Evolutionary conservation across 2,888 invertebrate genomes (phyloP).

Genomic region (Caenorhabditis becei): DNA sequence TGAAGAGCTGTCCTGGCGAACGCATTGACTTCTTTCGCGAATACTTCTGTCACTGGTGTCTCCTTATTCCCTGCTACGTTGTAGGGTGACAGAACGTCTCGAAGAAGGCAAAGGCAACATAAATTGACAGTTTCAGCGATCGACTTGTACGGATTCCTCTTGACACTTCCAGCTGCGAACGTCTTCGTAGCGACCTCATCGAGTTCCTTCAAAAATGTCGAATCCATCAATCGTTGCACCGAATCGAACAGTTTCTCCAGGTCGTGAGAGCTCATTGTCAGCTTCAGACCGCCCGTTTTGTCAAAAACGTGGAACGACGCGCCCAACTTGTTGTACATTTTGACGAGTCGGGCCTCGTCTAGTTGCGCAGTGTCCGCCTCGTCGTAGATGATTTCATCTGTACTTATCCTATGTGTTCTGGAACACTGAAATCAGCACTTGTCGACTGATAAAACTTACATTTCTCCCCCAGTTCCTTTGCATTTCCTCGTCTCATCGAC

Average conservation of each 20-base stretch:
- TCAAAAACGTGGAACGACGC: slow-evolving; percentile 42
- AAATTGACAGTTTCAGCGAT: slow-evolving; percentile 95
- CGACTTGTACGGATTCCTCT: slow-evolving; percentile 93
- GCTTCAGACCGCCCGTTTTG: slow-evolving; percentile 49
- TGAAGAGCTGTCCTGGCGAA: slow-evolving; percentile 39
- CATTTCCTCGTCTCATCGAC: slow-evolving; percentile 49
- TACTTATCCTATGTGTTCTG: slow-evolving; percentile 37
- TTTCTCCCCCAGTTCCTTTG: slow-evolving; percentile 19
- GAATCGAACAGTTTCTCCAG: slow-evolving; percentile 67
- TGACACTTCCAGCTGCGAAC: slow-evolving; percentile 81
- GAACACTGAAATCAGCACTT: not conserved
- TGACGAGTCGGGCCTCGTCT: slow-evolving; percentile 35
- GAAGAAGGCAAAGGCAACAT: slow-evolving; percentile 92
- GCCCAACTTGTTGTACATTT: slow-evolving; percentile 64
- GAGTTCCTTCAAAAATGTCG: slow-evolving; percentile 62
- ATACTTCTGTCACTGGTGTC: slow-evolving; percentile 68
- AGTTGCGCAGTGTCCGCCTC: slow-evolving; percentile 2
- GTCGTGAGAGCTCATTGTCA: slow-evolving; percentile 43
- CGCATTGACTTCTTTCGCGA: slow-evolving; percentile 72
- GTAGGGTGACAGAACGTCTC: slow-evolving; percentile 86
- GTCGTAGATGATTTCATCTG: slow-evolving; percentile 44
- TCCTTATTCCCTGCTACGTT: slow-evolving; percentile 57
- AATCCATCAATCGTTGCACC: slow-evolving; percentile 70
- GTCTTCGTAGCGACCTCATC: slow-evolving; percentile 69
- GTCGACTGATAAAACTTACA: not conserved